A percentile compares a stretch with the other conserved stretches of the same genome.
phyloP scores from a whole-genome alignment of 2,797 vertebrate genomes.

The Lacerta agilis region DNA sequence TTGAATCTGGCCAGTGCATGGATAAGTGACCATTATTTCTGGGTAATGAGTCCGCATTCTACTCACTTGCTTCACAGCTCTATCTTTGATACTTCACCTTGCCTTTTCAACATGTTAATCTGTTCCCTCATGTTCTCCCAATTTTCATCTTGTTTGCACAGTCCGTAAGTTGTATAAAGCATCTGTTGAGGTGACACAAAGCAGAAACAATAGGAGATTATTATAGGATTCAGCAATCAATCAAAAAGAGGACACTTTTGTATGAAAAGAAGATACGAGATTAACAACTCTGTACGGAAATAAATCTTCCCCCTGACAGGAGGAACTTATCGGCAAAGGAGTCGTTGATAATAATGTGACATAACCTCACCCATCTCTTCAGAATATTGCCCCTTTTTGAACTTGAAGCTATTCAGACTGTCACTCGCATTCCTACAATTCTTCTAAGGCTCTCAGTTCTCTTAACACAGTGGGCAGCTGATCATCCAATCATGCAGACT shows the following conservation, averaged over 20 bases:
- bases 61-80: neutral
- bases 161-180: neutral
- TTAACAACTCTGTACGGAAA: conserved; percentile 2
- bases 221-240: neutral
- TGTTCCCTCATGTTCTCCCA: neutral
- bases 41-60: neutral
- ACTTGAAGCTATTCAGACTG: conserved; percentile 15
- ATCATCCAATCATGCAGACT: conserved; percentile 31
- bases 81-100: neutral
- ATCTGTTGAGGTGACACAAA: neutral
- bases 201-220: neutral
- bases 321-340: conserved; percentile 14
- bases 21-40: neutral
- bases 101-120: neutral
- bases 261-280: neutral
- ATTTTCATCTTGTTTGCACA: neutral
- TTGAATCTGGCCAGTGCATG: too few relatives aligned
- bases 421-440: conserved; percentile 15
- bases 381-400: conserved; percentile 7
- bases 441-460: conserved; percentile 40
- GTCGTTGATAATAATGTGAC: conserved; percentile 13
- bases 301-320: conserved; percentile 16
- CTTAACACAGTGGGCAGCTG: conserved; percentile 27
- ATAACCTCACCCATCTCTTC: neutral
- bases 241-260: neutral